A percentile compares a stretch with the other conserved stretches of the same genome.
phyloP scores from a whole-genome alignment of 2,113 vertebrate genomes.

The Lepus timidus region DNA sequence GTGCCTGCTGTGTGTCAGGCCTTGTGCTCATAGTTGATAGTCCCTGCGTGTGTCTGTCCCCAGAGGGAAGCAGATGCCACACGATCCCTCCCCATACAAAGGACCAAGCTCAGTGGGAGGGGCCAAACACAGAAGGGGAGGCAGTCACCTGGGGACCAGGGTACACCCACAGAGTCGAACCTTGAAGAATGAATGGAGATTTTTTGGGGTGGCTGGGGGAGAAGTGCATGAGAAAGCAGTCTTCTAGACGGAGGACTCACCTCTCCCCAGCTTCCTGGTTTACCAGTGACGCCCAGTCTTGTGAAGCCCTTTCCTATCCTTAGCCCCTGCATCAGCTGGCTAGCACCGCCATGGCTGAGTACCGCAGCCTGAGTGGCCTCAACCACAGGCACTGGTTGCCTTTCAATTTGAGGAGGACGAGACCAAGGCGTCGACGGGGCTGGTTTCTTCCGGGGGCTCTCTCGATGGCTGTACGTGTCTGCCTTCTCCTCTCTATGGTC shows the following conservation, averaged over 20 bases:
- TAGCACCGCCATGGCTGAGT: background rate
- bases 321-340: background rate
- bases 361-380: background rate
- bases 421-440: background rate
- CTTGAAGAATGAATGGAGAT: background rate
- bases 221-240: background rate
- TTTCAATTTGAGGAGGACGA: background rate
- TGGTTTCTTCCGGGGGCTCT: background rate
- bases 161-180: background rate
- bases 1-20: background rate
- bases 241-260: background rate
- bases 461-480: background rate
- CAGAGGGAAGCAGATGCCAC: rapidly evolving
- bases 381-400: background rate
- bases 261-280: background rate
- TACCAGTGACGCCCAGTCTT: background rate
- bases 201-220: background rate
- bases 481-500: background rate
- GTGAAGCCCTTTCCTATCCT: background rate
- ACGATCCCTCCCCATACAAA: background rate
- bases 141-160: background rate
- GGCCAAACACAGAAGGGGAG: background rate
- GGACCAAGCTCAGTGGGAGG: background rate
- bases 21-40: background rate
- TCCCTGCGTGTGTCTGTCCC: background rate